Evolutionary conservation across 1,140 invertebrate species (phyloP), one percentile per base, ranked within the genome.

Genomic region (Venturia canescens): DNA sequence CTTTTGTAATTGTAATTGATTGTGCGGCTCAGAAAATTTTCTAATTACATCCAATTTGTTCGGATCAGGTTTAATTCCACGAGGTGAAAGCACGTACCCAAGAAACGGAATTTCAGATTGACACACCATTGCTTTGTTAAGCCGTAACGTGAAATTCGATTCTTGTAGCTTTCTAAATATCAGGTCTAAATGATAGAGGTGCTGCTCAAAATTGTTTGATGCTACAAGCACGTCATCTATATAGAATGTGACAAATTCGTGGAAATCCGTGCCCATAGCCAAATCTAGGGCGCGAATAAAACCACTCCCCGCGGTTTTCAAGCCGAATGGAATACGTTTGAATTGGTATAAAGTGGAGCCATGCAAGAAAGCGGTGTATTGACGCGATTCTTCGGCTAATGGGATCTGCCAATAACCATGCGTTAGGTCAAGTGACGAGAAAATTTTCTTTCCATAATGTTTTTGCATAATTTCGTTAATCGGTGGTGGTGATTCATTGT

Each of bases 391-490:
- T 34, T 69, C 31, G 21, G 57, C 57, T 27, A 89, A 76, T 0
- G 86, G 84, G 9, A 89, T 85, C 80, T 89, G 87, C 82, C 89
- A 90, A 71, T 90, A 90, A 0, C 86, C 84, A 70, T 84, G 79
- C 53, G 86, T 83, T 34, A 89, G 80, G 83, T 90, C 88, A 0
- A 88, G 79, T n/a, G 84, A 82, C 16, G 85, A 84, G 26, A 87
- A 82, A 74, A 70, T 18, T 9, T n/a, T 16, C 18, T 21, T 21
- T 6, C 57, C 57, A n/a, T 60, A 21, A 21, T 21, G n/a, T 84
- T 13, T 79, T 77, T 84, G 84, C 23, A 87, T 48, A 9, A 89
- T 63, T 72, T 89, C 70, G 0, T 23, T 44, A 1, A 86, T 80
- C 15, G 66, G 11, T 1, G 78, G 80, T 1, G 84, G 84, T 0